Conservation (phyloP, 2,797 vertebrate species). For the Chaenodraco wilsoni region DNA sequence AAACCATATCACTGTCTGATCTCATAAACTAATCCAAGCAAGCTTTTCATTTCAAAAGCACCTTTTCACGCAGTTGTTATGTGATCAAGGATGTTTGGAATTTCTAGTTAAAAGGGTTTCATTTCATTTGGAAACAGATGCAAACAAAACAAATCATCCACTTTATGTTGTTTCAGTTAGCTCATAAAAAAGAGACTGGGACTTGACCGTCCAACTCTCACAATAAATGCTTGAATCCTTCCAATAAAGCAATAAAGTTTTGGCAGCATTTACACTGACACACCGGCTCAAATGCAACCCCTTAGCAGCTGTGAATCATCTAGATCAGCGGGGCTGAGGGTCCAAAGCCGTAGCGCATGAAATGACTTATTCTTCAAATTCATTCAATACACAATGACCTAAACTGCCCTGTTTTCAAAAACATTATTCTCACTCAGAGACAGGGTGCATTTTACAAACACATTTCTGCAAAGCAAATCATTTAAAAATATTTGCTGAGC, state of each 20-base stretch:
- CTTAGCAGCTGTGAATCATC: constrained; percentile 38
- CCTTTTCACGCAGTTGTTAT: constrained; percentile 6
- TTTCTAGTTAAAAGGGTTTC: no score
- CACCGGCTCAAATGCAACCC: constrained; percentile 22
- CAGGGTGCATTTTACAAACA: constrained; percentile 35
- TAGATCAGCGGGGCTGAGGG: constrained; percentile 20
- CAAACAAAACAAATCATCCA: background rate
- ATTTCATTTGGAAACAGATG: no score
- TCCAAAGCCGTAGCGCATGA: constrained; percentile 19
- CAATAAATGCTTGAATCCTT: constrained; percentile 25
- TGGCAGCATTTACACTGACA: constrained; percentile 28
- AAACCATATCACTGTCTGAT: constrained; percentile 24
- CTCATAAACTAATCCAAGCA: constrained; percentile 1
- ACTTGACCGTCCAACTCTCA: constrained; percentile 13
- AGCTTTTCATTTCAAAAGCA: constrained; percentile 27
- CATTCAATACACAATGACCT: constrained; percentile 35
- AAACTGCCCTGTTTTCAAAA: constrained; percentile 38
- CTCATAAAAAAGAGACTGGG: constrained; percentile 25
- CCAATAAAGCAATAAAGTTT: constrained; percentile 33
- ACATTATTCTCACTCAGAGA: constrained; percentile 28
- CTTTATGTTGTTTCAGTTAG: constrained; percentile 21
- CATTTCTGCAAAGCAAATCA: constrained; percentile 36
- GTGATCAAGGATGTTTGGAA: constrained; percentile 31
- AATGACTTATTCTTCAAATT: constrained; percentile 35
- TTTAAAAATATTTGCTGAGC: constrained; percentile 54